phyloP scores from a whole-genome alignment of 2,797 vertebrate species.

The Pantherophis vulpinus region DNA sequence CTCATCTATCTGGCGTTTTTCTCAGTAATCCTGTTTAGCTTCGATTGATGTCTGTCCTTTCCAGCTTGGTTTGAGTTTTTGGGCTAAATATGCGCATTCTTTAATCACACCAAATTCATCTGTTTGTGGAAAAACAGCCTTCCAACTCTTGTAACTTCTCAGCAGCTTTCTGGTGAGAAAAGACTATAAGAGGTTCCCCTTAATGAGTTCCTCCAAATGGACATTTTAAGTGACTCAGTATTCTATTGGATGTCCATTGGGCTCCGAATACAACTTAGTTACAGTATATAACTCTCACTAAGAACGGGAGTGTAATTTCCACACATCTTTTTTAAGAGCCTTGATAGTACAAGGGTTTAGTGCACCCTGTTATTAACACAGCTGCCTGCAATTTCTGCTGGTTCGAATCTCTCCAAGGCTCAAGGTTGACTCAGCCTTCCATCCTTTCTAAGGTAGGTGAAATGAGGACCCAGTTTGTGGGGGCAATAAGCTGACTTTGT shows the following conservation, averaged over 20 bases:
- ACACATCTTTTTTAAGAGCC: too few relatives aligned
- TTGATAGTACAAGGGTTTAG: too few relatives aligned
- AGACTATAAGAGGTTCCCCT: neutral
- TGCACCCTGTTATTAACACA: too few relatives aligned
- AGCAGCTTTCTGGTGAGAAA: neutral
- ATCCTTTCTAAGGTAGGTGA: too few relatives aligned
- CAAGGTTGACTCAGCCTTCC: too few relatives aligned
- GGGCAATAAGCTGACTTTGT: too few relatives aligned
- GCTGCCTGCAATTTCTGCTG: too few relatives aligned
- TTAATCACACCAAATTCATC: slow-evolving; percentile 30
- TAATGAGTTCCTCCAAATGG: fast-evolving
- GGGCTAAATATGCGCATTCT: neutral
- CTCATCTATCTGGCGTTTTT: slow-evolving; percentile 39
- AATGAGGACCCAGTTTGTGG: too few relatives aligned
- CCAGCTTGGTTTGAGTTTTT: slow-evolving; percentile 55
- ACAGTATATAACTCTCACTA: neutral
- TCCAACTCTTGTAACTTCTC: slow-evolving; percentile 14
- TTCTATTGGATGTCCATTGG: neutral
- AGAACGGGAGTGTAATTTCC: neutral
- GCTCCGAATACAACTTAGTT: neutral
- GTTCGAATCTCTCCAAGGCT: too few relatives aligned
- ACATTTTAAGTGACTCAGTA: neutral
- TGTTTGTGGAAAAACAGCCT: neutral
- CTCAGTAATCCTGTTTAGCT: slow-evolving; percentile 25
- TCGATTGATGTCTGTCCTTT: slow-evolving; percentile 45